A percentile compares a stretch with the other conserved stretches of the same genome.
phyloP scores from a whole-genome alignment of 2,113 vertebrate species.

The Cygnus atratus region DNA sequence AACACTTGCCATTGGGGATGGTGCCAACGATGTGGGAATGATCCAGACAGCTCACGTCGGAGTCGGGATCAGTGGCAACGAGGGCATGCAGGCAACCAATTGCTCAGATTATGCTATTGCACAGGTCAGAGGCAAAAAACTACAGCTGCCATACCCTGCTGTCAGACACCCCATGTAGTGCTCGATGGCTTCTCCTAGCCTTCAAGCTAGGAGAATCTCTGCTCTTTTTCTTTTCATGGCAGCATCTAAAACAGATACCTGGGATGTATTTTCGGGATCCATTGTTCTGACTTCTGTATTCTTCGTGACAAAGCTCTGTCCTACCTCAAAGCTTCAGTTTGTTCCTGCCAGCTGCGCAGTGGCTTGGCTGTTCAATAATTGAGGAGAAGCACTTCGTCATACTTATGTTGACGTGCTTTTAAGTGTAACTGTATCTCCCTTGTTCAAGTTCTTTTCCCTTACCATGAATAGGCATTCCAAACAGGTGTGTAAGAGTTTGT shows the following conservation, averaged over 20 bases:
- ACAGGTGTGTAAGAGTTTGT: background rate
- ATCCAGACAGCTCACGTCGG: constrained; percentile 98
- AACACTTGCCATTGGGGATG: constrained; percentile 96
- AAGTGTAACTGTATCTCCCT: background rate
- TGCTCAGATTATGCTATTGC: constrained; percentile 97
- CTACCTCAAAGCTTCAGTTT: background rate
- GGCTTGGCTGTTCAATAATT: background rate
- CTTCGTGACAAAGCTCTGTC: background rate
- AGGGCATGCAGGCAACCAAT: constrained; percentile 99
- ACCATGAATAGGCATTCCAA: background rate
- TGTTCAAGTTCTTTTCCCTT: background rate
- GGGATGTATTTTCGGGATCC: background rate
- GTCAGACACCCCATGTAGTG: background rate
- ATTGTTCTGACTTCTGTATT: background rate
- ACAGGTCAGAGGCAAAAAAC: constrained; percentile 81
- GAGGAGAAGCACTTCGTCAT: background rate
- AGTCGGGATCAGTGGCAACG: constrained; percentile 97
- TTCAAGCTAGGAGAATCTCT: background rate
- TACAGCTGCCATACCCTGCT: background rate
- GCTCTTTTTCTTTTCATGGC: background rate
- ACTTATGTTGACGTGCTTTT: background rate
- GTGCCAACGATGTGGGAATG: constrained; percentile 98
- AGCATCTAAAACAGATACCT: background rate
- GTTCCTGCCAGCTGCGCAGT: background rate
- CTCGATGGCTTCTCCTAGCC: background rate